Percentiles rank a stretch among this genome's conserved stretches.
Evolutionary conservation across 2,113 vertebrate genomes (phyloP).

Genomic region (Carassius gibelio): DNA sequence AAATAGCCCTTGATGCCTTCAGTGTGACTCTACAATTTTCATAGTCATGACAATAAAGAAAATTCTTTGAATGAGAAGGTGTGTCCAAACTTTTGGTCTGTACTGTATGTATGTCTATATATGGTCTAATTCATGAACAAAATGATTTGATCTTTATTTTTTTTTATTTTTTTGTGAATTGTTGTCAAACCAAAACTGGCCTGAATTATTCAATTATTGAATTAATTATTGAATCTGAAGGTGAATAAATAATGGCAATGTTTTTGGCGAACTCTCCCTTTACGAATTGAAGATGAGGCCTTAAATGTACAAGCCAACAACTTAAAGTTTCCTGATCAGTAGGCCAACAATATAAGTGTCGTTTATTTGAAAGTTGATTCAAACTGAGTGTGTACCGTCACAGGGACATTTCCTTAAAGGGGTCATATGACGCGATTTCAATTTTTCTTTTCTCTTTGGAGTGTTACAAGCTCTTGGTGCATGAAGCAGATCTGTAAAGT

Average conservation of each 20-base stretch:
- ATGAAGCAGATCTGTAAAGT: no score
- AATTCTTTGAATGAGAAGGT: no score
- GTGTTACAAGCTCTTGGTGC: no score
- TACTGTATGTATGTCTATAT: no score
- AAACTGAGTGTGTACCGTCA: background rate
- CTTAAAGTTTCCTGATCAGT: background rate
- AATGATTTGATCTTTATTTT: background rate
- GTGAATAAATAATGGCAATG: no score
- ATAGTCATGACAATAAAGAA: no score
- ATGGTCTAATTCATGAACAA: background rate
- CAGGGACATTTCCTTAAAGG: background rate
- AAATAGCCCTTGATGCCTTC: no score
- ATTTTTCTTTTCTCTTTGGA: no score
- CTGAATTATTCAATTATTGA: background rate
- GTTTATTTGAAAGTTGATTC: background rate
- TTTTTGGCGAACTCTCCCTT: background rate
- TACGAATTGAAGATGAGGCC: background rate
- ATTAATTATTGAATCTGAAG: no score
- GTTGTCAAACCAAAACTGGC: background rate
- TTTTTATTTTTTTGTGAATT: background rate
- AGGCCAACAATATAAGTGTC: background rate
- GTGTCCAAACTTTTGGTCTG: no score
- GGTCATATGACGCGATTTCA: no score
- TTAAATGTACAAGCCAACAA: background rate
- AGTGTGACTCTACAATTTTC: no score